phyloP scores from a whole-genome alignment of 1,140 invertebrate genomes.

The Hycleus phaleratus region DNA sequence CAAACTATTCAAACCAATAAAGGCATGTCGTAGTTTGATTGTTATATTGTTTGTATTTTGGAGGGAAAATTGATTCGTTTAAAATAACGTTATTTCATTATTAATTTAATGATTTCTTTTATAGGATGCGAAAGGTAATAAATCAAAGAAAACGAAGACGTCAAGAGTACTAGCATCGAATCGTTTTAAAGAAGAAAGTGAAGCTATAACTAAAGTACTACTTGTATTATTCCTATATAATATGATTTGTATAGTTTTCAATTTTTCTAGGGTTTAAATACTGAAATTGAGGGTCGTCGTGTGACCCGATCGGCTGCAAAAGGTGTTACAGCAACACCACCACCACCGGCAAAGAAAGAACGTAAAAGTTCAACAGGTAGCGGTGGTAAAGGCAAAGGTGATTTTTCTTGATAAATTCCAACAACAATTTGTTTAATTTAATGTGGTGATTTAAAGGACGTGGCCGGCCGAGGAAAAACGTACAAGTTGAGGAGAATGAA shows the following conservation, averaged over 20 bases:
- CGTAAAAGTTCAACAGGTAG: conserved; percentile 29
- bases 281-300: conserved; percentile 40
- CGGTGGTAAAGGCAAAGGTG: conserved; percentile 22
- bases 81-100: not conserved
- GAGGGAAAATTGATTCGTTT: conserved; percentile 32
- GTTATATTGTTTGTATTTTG: conserved; percentile 31
- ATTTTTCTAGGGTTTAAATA: conserved; percentile 31
- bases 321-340: conserved; percentile 39
- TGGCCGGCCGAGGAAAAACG: conserved; percentile 25
- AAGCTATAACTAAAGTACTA: conserved; percentile 38
- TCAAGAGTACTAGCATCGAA: conserved; percentile 31
- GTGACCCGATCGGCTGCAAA: conserved; percentile 41
- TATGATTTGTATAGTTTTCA: not conserved
- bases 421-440: not conserved
- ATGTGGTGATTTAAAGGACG: conserved; percentile 16
- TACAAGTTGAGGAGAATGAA: conserved; percentile 26
- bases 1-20: conserved; percentile 11
- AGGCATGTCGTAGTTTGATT: conserved; percentile 20
- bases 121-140: conserved; percentile 35
- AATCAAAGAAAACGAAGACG: conserved; percentile 34
- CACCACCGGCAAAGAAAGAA: conserved; percentile 42
- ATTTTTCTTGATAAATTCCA: conserved; percentile 1
- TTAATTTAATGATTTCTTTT: conserved; percentile 1
- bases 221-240: not conserved
- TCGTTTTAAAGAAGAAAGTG: conserved; percentile 33